These are phyloP conservation scores for Lamprologus speciosus DNA, from an alignment of 2,113 vertebrate species.

Conservation along the genomic window DNA sequence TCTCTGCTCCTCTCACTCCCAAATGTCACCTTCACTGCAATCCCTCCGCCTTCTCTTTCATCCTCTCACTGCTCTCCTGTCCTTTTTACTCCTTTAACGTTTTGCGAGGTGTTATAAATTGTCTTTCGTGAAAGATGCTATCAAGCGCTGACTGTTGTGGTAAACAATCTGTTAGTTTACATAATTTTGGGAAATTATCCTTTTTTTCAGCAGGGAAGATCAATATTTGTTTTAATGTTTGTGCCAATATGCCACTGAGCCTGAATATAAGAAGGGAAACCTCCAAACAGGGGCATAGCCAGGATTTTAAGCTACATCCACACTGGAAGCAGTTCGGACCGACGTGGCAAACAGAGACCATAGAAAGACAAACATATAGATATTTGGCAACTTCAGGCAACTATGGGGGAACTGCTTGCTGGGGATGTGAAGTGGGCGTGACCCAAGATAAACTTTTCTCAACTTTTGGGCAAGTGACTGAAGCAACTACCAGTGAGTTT, in stretches of 20 bases:
- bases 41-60: not conserved
- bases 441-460: not conserved
- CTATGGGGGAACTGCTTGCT: not conserved
- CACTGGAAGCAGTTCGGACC: not conserved
- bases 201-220: not conserved
- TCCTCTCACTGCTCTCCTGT: not conserved
- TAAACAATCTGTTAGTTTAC: not conserved
- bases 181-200: not conserved
- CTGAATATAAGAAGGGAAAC: not conserved
- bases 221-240: not conserved
- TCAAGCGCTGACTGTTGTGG: not conserved
- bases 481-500: not conserved
- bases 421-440: not conserved
- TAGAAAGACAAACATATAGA: not conserved
- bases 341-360: accelerated
- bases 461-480: not conserved
- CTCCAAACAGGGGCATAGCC: not conserved
- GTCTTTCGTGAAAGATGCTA: accelerated
- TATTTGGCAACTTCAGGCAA: not conserved
- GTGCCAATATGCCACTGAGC: not conserved
- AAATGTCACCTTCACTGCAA: not conserved
- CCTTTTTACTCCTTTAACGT: not conserved
- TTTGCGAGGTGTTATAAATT: not conserved
- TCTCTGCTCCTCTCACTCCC: not conserved
- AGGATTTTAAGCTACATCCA: not conserved